A percentile compares a stretch with the other conserved stretches of the same genome.
phyloP scores from a whole-genome alignment of 2,888 invertebrate species.

The Amphiduros pacificus region DNA sequence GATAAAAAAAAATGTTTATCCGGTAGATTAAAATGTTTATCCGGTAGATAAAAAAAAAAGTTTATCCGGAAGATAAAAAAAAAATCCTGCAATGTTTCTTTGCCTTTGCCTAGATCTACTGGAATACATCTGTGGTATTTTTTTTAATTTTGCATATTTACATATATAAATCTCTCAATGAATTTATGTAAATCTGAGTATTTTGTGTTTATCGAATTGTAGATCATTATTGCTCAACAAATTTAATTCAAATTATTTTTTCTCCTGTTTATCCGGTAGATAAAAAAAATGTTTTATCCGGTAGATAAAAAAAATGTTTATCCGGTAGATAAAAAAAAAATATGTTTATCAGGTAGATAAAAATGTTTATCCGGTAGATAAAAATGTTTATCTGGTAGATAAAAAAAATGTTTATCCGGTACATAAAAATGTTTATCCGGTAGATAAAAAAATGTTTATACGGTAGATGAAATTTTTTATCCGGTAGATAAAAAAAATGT shows the following conservation, averaged over 20 bases:
- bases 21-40: not conserved
- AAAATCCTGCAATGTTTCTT: not conserved
- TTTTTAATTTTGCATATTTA: not conserved
- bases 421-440: too few relatives aligned
- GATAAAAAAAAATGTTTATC: not conserved
- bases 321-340: not conserved
- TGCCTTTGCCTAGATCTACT: not conserved
- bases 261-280: not conserved
- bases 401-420: too few relatives aligned
- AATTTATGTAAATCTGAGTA: too few relatives aligned
- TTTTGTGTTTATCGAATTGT: too few relatives aligned
- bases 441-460: too few relatives aligned
- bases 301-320: not conserved
- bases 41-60: not conserved
- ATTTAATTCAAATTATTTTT: too few relatives aligned
- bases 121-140: not conserved
- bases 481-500: too few relatives aligned
- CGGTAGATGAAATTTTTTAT: too few relatives aligned
- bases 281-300: not conserved
- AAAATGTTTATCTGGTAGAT: too few relatives aligned
- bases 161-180: not conserved
- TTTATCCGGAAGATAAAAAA: not conserved
- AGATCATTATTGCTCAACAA: too few relatives aligned
- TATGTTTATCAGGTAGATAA: not conserved
- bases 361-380: too few relatives aligned